A percentile compares a stretch with the other conserved stretches of the same genome.
phyloP scores from a whole-genome alignment of 2,113 vertebrate species.

The Eolophus roseicapilla region DNA sequence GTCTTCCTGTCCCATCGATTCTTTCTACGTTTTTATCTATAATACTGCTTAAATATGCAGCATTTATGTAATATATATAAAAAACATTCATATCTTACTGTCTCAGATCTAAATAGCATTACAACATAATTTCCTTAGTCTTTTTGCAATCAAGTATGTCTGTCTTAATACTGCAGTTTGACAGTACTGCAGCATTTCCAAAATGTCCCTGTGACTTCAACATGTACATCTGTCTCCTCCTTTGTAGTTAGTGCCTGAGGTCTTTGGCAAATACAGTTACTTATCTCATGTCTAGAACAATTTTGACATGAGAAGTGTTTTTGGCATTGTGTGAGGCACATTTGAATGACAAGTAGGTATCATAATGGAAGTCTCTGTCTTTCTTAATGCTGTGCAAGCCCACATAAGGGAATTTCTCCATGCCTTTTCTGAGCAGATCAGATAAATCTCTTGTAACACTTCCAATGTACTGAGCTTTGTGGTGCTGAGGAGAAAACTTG shows the following conservation, averaged over 20 bases:
- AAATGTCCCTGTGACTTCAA: background rate
- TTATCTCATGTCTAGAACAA: background rate
- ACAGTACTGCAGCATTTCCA: background rate
- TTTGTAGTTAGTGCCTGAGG: background rate
- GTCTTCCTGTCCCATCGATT: background rate
- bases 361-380: background rate
- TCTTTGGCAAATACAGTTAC: background rate
- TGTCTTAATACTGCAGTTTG: background rate
- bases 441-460: background rate
- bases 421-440: background rate
- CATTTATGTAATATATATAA: background rate
- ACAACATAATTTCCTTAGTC: background rate
- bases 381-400: background rate
- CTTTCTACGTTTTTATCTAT: background rate
- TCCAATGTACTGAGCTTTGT: background rate
- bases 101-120: background rate
- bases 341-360: background rate
- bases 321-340: background rate
- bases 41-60: background rate
- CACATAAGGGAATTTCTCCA: background rate
- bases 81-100: background rate
- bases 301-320: background rate
- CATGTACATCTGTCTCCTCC: background rate
- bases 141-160: background rate
- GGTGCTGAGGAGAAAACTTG: background rate